Evolutionary conservation across 2,888 invertebrate species (phyloP).

Genomic region (Pyrochroa serraticornis): DNA sequence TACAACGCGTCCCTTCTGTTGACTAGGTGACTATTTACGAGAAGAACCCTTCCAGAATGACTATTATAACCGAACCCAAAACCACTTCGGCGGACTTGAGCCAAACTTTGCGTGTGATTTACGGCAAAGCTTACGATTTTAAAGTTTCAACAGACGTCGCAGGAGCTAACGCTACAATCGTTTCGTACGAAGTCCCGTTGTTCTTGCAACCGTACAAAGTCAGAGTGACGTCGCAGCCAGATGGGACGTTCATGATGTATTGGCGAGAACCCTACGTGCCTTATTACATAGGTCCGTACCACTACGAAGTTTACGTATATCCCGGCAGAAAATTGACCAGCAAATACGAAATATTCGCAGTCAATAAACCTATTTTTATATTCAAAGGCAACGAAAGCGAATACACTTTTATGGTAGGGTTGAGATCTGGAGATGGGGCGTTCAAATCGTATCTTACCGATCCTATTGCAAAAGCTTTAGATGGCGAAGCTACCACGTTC

Average conservation of each 20-base stretch:
- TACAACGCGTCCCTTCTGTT: conserved; percentile 20
- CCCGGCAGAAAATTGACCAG: conserved; percentile 36
- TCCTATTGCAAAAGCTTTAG: conserved; percentile 43
- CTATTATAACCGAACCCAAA: conserved; percentile 40
- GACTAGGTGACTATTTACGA: conserved; percentile 42
- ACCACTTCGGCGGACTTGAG: conserved; percentile 40
- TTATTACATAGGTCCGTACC: conserved; percentile 40
- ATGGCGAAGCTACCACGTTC: conserved; percentile 34
- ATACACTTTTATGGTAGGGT: conserved; percentile 46
- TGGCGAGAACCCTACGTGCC: conserved; percentile 49
- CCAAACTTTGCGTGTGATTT: conserved; percentile 40
- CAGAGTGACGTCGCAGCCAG: conserved; percentile 41
- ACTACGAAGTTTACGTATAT: conserved; percentile 46
- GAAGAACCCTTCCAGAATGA: conserved; percentile 35
- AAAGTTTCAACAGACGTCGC: conserved; percentile 45
- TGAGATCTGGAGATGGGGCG: conserved; percentile 42
- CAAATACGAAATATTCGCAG: conserved; percentile 40
- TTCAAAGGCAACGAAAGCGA: conserved; percentile 44
- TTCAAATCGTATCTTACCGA: conserved; percentile 42
- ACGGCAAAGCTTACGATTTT: conserved; percentile 42
- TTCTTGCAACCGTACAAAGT: conserved; percentile 47
- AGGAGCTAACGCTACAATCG: conserved; percentile 40
- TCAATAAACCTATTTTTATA: conserved; percentile 44
- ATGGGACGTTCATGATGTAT: conserved; percentile 47
- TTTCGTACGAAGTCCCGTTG: conserved; percentile 42